A percentile compares a stretch with the other conserved stretches of the same genome.
phyloP scores from a whole-genome alignment of 1,140 invertebrate genomes.

The Drosophila ironensis region DNA sequence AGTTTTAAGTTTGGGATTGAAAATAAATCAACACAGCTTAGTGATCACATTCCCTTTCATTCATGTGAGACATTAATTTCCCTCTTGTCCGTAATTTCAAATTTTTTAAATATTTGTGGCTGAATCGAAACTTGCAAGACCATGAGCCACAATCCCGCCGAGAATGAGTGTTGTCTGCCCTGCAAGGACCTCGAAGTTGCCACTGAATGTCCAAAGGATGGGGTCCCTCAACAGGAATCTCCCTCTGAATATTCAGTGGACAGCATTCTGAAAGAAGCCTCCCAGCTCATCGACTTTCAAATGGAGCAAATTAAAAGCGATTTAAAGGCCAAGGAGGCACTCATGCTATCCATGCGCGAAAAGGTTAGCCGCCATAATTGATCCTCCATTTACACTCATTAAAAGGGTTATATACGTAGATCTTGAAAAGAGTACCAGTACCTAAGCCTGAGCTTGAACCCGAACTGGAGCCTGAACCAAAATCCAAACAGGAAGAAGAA shows the following conservation, averaged over 20 bases:
- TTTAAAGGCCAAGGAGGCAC: constrained; percentile 83
- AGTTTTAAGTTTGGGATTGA: no score
- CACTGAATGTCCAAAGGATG: neutral
- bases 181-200: no score
- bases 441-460: neutral
- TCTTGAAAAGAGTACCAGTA: neutral
- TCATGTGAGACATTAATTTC: no score
- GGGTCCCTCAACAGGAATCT: neutral
- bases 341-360: constrained; percentile 66
- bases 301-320: constrained; percentile 84
- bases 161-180: no score
- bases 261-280: constrained; percentile 84
- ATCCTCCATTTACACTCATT: neutral
- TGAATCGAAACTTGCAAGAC: no score
- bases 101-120: no score
- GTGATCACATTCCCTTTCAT: no score
- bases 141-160: neutral
- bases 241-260: neutral
- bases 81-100: no score
- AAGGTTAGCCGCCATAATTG: constrained; percentile 41
- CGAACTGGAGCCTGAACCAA: neutral
- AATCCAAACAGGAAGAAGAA: constrained; percentile 10
- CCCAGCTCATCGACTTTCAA: constrained; percentile 84
- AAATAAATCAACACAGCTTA: no score
- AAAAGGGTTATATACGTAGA: neutral